These are phyloP conservation scores for Zoanthus solanderi DNA, from an alignment of 92 coral and sea anemone genomes.

Conservation along the genomic window DNA sequence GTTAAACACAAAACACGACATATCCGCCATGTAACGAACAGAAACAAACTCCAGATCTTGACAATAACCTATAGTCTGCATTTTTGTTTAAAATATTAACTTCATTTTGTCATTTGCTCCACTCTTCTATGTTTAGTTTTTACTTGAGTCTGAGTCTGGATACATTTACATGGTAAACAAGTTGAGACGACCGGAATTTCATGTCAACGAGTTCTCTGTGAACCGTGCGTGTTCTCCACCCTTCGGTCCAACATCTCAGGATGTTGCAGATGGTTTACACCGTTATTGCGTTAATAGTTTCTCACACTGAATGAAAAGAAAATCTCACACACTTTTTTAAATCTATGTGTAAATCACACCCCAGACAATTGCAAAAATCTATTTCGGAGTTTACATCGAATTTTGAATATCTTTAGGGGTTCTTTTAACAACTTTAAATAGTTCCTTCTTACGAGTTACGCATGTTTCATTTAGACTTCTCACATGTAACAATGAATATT, in stretches of 20 bases:
- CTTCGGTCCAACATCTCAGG: slow-evolving; percentile 5
- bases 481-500: slow-evolving; percentile 15
- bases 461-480: neutral
- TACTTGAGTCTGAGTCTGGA: neutral
- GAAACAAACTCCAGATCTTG: neutral
- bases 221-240: slow-evolving; percentile 14
- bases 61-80: neutral
- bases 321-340: neutral
- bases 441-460: neutral
- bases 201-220: neutral
- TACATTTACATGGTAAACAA: neutral
- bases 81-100: neutral
- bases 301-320: neutral
- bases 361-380: neutral
- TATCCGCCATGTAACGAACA: neutral
- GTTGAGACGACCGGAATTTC: slow-evolving; percentile 33
- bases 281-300: neutral
- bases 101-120: neutral
- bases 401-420: slow-evolving; percentile 13
- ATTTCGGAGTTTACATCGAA: neutral
- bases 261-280: neutral
- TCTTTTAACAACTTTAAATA: neutral
- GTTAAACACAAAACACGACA: neutral
- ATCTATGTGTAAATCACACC: too few relatives aligned
- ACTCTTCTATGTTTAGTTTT: neutral